Evolutionary conservation across 37 sponge, comb jelly and placozoan genomes (phyloP).

Genomic region (Beroe ovata): DNA sequence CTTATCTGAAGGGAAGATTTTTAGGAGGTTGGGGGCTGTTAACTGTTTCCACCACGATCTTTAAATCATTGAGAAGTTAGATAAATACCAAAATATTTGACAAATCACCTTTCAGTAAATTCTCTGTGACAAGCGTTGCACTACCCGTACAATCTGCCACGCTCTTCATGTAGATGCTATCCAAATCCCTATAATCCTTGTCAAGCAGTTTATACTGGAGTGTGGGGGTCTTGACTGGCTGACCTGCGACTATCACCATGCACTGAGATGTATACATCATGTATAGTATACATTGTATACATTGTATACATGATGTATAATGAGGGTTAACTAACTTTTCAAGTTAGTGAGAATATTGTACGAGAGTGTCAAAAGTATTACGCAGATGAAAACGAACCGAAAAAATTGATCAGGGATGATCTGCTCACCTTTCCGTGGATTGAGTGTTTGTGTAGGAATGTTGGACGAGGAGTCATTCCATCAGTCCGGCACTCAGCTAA

Average conservation of each 20-base stretch:
- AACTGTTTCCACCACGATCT: no score
- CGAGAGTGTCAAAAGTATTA: no score
- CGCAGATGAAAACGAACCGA: no score
- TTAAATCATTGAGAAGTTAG: no score
- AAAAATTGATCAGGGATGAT: no score
- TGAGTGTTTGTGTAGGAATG: background rate
- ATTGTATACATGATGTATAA: no score
- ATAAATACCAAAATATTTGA: no score
- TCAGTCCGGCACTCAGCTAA: background rate
- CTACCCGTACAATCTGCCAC: background rate
- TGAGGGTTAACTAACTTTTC: no score
- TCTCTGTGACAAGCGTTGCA: background rate
- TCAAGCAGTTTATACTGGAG: background rate
- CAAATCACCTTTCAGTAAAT: background rate
- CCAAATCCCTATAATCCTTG: conserved; percentile 2
- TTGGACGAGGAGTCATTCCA: background rate
- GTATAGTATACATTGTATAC: no score
- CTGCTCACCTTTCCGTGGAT: conserved; percentile 3
- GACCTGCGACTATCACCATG: conserved; percentile 10
- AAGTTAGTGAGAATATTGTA: no score
- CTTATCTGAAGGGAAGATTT: conserved; percentile 33
- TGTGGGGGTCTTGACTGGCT: background rate
- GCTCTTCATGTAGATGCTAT: conserved; percentile 14
- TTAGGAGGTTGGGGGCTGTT: no score
- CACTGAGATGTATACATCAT: conserved; percentile 24